Evolutionary conservation across 2,888 invertebrate species (phyloP), one percentile per base, ranked within the genome.

Genomic region (Lochmaea crataegi): DNA sequence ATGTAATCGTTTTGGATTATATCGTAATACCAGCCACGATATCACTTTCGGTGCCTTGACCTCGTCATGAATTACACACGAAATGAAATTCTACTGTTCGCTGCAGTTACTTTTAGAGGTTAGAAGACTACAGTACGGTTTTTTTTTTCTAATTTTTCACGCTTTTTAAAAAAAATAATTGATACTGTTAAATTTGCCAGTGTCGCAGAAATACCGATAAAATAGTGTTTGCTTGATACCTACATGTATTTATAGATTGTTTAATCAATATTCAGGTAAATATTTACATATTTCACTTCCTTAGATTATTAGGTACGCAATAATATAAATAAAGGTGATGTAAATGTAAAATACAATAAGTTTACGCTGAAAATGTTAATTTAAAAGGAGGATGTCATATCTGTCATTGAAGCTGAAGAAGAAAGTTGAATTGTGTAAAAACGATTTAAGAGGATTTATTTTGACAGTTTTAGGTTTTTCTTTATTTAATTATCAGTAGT

Each of bases 41-140:
- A 48, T 7, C 65, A 48, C 61, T 11, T 10, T 26, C 53, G 70
- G 70, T 65, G 41, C 70, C 70, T 70, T 70, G 70, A 70, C 70
- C 70, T 70, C 70, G 70, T n/a, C 56, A 26, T 18, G n/a, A 26
- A 63, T 45, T 48, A 57, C 53, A 60, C 67, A 56, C 68, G 69
- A 69, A 53, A 51, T 63, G 22, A 6, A 12, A 42, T 22, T 45
- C 53, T 48, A 45, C 10, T 65, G 32, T n/a, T 32, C 26, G 11
- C 16, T 58, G 22, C 64, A 70, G 70, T 70, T 45, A 70, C 64
- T 64, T 70, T 61, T 48, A 10, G 64, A 14, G 57, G 32, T 63
- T 57, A 64, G 26, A 64, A 70, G 56, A 51, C 10, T 12, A 56
- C 53, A 42, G 69, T 56, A 63, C 42, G 41, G 10, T 6, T 6